phyloP scores from a whole-genome alignment of 1,140 invertebrate species.

The Theocolax elegans region DNA sequence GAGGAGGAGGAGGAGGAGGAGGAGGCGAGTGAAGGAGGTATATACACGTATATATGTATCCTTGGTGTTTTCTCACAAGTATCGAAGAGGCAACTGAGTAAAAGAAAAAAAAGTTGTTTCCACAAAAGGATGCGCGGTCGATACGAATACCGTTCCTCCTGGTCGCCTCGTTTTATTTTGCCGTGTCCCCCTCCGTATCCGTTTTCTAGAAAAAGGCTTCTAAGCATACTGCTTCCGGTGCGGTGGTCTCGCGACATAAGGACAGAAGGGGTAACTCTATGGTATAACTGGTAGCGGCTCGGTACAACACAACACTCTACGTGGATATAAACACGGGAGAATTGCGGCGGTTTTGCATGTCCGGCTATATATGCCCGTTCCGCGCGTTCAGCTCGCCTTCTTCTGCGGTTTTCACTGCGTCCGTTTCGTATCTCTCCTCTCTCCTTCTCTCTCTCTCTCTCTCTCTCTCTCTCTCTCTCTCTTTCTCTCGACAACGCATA shows the following conservation, averaged over 20 bases:
- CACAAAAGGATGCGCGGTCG: constrained; percentile 30
- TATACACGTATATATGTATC: no score
- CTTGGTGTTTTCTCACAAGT: background rate
- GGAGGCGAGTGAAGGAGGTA: no score
- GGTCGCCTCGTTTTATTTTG: background rate
- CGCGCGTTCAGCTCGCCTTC: background rate
- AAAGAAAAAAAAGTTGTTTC: background rate
- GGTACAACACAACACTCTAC: no score
- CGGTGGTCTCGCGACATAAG: constrained; percentile 1
- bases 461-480: no score
- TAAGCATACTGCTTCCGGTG: constrained; percentile 28
- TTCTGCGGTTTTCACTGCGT: constrained; percentile 33
- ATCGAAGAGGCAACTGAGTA: background rate
- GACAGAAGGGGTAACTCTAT: background rate
- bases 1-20: no score
- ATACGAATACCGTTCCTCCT: background rate
- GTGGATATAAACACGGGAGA: no score
- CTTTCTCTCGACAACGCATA: no score
- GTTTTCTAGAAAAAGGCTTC: constrained; percentile 34
- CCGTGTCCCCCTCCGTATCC: constrained; percentile 1
- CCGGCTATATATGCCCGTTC: constrained; percentile 21
- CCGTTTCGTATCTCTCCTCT: no score
- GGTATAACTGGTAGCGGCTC: no score
- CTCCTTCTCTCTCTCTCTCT: no score
- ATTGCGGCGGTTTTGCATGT: constrained; percentile 38